Conservation (phyloP, 2,888 invertebrate species). For the Matsumyia berberina region DNA sequence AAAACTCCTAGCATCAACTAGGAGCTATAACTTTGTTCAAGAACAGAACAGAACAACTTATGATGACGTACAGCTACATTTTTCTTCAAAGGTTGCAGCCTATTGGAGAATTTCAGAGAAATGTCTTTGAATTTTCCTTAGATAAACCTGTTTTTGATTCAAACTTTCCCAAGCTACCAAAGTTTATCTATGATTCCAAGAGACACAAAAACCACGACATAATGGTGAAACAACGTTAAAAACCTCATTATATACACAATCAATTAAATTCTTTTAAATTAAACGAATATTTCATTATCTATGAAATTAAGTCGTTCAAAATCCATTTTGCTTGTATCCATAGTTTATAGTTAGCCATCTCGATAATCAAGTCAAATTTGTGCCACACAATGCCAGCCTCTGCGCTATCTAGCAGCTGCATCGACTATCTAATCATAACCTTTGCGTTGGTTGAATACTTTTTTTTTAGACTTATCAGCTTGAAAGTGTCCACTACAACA, state of each 20-base stretch:
- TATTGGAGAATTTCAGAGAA: no score
- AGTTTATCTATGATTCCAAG: no score
- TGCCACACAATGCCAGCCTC: constrained; percentile 18
- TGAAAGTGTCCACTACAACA: constrained; percentile 20
- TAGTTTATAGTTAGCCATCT: not conserved
- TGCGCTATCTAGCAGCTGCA: constrained; percentile 8
- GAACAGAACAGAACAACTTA: no score
- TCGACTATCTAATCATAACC: constrained; percentile 43
- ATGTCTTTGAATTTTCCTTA: no score
- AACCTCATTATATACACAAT: not conserved
- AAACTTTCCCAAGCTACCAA: no score
- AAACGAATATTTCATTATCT: constrained; percentile 17
- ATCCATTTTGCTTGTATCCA: not conserved
- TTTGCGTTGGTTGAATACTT: constrained; percentile 3
- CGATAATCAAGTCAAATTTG: constrained; percentile 43
- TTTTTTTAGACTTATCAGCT: constrained; percentile 50
- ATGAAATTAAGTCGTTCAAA: constrained; percentile 9
- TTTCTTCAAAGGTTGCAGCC: no score
- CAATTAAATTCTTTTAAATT: constrained; percentile 9
- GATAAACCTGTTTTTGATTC: no score
- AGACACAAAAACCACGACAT: no score
- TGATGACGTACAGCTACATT: no score
- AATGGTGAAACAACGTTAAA: not conserved
- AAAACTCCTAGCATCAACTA: no score
- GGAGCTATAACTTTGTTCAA: no score